These are phyloP conservation scores for Apostichopus leukothele DNA, from an alignment of 53 echinoderm and acorn worm species.

Conservation along the genomic window DNA sequence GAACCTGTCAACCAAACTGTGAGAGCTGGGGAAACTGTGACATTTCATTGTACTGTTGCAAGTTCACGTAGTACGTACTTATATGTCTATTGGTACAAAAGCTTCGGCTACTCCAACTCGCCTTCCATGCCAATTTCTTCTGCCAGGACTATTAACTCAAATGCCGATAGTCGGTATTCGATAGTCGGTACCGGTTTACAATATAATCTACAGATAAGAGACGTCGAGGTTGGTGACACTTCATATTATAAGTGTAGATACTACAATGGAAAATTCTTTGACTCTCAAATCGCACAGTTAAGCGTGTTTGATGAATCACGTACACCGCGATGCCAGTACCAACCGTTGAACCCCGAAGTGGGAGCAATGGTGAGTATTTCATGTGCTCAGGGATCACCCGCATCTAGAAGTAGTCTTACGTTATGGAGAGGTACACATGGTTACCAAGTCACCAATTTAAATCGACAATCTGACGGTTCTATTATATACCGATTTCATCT, in stretches of 20 bases:
- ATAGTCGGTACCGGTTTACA: neutral
- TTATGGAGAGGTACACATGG: constrained; percentile 34
- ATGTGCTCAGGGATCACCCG: neutral
- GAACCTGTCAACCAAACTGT: constrained; percentile 32
- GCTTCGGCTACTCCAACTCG: constrained; percentile 22
- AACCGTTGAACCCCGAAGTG: neutral
- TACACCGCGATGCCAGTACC: neutral
- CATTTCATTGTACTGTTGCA: neutral
- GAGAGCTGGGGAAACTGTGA: constrained; percentile 23
- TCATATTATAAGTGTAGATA: constrained; percentile 22
- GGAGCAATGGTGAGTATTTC: neutral
- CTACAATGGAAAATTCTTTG: constrained; percentile 7
- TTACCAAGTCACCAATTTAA: constrained; percentile 1
- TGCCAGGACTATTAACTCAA: neutral
- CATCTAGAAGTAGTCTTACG: neutral
- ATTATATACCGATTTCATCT: neutral
- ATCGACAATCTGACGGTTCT: neutral
- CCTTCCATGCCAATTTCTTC: constrained; percentile 34
- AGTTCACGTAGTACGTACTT: neutral
- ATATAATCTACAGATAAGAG: constrained; percentile 12
- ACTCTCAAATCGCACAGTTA: constrained; percentile 6
- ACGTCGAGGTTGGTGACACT: constrained; percentile 16
- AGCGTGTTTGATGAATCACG: neutral
- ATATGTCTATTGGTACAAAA: constrained; percentile 50
- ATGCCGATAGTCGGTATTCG: constrained; percentile 32